Base-by-base conservation (phyloP, 2,888 invertebrate species). In the Caenorhabditis imperialis region DNA sequence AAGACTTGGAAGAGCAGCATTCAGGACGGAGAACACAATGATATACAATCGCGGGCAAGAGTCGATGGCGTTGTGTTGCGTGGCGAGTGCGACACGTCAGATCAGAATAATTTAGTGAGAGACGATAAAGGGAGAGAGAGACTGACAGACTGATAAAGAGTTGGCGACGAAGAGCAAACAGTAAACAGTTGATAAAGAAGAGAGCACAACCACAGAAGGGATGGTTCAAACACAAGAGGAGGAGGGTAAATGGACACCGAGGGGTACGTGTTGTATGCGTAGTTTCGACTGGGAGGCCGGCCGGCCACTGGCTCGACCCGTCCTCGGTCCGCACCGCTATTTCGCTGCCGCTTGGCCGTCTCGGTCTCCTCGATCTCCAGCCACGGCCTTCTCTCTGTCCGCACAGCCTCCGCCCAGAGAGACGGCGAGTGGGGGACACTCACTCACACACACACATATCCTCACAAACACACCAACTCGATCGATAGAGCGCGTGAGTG, bases 221-320 rank as follows among this genome's bases (percentile, higher is more conserved):
- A 51, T 69, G 58, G 67, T 58, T 69, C 51, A 58, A 69, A 69
- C 40, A 45, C 51, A 61, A 61, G 61, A 54, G 61, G 47, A 51
- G 27, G 50, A 30, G 51, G 45, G 44, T 55, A 63, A 58, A 70
- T 61, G 61, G 54, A 70, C 61, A 69, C 58, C 58, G 58, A 69
- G 67, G 58, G 67, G 70, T 70, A 70, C 70, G 70, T 61, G 61
- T 61, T 70, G 70, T 70, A 54, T 61, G 60, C 61, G 61, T 70
- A 70, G 70, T 70, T 70, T 70, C 60, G 69, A 58, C 69, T 70
- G 60, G 69, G 60, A 60, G 69, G 60, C 69, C 69, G 60, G 54
- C 58, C 20, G 40, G 18, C 40, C 40, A 30, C 30, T 30, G 30
- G 65, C 65, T 65, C 65, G 55, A 55, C 55, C 65, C 65, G 55